These are phyloP conservation scores for Sciurus niger DNA, from an alignment of 2,113 vertebrate species.

Conservation along the genomic window DNA sequence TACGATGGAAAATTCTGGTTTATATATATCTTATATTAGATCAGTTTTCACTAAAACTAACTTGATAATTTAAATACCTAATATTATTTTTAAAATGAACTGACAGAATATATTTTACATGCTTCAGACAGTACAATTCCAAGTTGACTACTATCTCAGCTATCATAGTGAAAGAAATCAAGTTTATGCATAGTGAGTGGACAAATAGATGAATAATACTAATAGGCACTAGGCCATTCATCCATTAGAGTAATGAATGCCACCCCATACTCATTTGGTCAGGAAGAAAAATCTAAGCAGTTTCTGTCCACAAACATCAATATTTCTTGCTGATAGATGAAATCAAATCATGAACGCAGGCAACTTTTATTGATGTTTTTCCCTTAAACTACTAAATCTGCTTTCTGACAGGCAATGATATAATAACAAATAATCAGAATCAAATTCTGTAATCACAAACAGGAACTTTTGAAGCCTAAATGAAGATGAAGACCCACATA, in stretches of 20 bases:
- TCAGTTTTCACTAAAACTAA: conserved; percentile 9
- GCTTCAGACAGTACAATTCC: neutral
- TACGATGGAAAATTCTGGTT: neutral
- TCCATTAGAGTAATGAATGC: conserved; percentile 80
- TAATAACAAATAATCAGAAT: conserved; percentile 71
- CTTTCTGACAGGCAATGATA: conserved; percentile 70
- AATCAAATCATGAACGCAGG: conserved; percentile 75
- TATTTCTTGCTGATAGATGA: conserved; percentile 79
- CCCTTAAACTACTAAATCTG: conserved; percentile 70
- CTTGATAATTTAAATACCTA: conserved; percentile 59
- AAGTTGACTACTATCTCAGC: conserved; percentile 20
- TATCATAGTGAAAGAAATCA: conserved; percentile 42
- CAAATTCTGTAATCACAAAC: conserved; percentile 63
- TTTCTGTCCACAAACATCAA: conserved; percentile 74
- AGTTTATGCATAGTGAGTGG: neutral
- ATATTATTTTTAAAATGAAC: conserved; percentile 40
- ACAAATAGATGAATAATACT: conserved; percentile 37
- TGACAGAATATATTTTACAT: conserved; percentile 27
- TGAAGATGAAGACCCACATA: neutral
- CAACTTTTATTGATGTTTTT: conserved; percentile 73
- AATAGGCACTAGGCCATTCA: conserved; percentile 39
- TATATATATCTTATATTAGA: neutral
- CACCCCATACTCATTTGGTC: conserved; percentile 68
- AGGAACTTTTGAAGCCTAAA: conserved; percentile 51
- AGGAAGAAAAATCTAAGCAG: conserved; percentile 80